These are phyloP conservation scores for Metallyticus violacea DNA, from an alignment of 2,888 invertebrate species.

Conservation along the genomic window DNA sequence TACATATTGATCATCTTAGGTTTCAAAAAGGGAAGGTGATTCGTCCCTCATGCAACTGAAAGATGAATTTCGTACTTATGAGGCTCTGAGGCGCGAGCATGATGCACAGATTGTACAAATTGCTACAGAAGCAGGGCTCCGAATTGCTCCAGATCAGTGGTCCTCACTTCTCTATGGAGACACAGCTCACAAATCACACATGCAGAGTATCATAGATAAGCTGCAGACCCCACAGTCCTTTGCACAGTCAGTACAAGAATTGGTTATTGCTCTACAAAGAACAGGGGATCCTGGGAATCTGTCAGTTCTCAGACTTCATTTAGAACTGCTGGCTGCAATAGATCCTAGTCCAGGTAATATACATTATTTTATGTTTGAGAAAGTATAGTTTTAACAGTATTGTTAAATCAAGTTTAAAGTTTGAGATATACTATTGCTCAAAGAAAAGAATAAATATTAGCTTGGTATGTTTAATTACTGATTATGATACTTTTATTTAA, in stretches of 20 bases:
- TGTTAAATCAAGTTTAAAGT: too few species aligned
- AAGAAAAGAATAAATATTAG: too few species aligned
- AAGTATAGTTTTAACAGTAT: too few species aligned
- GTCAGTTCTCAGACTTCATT: slow-evolving; percentile 69
- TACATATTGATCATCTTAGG: slow-evolving; percentile 41
- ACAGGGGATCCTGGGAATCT: slow-evolving; percentile 85
- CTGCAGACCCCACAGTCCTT: slow-evolving; percentile 92
- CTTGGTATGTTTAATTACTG: too few species aligned
- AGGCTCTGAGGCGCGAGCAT: slow-evolving; percentile 88
- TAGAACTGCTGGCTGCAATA: slow-evolving; percentile 82
- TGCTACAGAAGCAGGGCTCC: slow-evolving; percentile 92
- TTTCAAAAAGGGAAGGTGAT: slow-evolving; percentile 93
- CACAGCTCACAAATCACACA: slow-evolving; percentile 91
- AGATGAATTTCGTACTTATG: slow-evolving; percentile 94
- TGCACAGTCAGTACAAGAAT: slow-evolving; percentile 81
- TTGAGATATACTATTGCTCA: too few species aligned
- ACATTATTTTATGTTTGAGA: not conserved
- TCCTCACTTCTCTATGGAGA: slow-evolving; percentile 95
- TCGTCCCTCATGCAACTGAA: slow-evolving; percentile 97
- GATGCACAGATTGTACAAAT: slow-evolving; percentile 99
- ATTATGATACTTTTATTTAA: too few species aligned
- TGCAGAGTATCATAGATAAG: slow-evolving; percentile 92
- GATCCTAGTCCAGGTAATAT: slow-evolving; percentile 75
- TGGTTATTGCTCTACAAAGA: slow-evolving; percentile 85
- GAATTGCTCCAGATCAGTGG: slow-evolving; percentile 99